Conservation (phyloP, 2,797 vertebrate species). For the Eupleurogrammus muticus region DNA sequence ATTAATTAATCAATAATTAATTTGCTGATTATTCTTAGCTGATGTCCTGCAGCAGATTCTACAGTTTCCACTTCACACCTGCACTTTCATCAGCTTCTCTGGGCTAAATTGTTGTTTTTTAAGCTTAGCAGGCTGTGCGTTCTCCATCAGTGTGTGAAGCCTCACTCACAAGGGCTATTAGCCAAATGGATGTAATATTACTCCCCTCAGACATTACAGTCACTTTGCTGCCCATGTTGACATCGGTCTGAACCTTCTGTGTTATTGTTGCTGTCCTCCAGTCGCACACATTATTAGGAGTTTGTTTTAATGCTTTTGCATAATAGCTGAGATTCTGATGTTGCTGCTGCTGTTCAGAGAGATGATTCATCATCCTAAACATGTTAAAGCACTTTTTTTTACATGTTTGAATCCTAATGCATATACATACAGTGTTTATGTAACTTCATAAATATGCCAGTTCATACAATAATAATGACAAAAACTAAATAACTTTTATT, state of each 20-base stretch:
- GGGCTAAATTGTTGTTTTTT: too few species aligned
- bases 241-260: conserved; percentile 60
- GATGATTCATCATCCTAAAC: too few species aligned
- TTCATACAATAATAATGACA: not conserved
- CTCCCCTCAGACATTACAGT: conserved; percentile 57
- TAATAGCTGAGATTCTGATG: conserved; percentile 51
- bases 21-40: too few species aligned
- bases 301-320: conserved; percentile 45
- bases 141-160: conserved; percentile 43
- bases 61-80: not conserved
- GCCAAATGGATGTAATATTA: conserved; percentile 73
- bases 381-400: not conserved
- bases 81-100: too few species aligned
- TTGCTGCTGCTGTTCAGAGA: conserved; percentile 34
- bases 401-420: too few species aligned
- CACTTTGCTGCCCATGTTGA: conserved; percentile 65
- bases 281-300: conserved; percentile 46
- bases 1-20: too few species aligned
- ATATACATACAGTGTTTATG: too few species aligned
- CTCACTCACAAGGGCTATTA: conserved; percentile 65
- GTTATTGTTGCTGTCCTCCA: conserved; percentile 52
- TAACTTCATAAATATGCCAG: too few species aligned
- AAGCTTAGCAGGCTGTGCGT: conserved; percentile 31
- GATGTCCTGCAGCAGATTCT: not conserved
- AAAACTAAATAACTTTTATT: too few species aligned